These are phyloP conservation scores for Musca vetustissima DNA, from an alignment of 1,140 invertebrate species.

Conservation along the genomic window DNA sequence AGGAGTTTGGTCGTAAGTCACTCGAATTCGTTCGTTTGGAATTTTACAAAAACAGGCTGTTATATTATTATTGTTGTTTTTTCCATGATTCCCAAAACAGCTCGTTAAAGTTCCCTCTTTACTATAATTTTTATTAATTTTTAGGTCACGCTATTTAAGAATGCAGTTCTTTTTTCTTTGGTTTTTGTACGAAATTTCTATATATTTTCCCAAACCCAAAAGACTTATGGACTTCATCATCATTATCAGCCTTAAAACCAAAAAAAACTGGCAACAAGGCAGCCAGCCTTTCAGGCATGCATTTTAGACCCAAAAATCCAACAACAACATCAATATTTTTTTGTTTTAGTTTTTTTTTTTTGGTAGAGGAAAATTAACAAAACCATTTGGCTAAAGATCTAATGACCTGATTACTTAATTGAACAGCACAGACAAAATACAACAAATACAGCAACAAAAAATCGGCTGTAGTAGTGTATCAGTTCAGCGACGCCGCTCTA, in stretches of 20 bases:
- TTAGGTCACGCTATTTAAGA: slow-evolving; percentile 19
- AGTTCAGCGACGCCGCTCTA: too few relatives aligned
- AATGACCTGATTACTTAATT: slow-evolving; percentile 30
- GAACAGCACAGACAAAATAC: slow-evolving; percentile 18
- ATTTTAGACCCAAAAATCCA: background rate
- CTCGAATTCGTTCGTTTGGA: too few relatives aligned
- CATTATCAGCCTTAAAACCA: background rate
- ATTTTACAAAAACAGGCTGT: too few relatives aligned
- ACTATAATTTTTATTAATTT: slow-evolving; percentile 14
- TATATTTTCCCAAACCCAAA: background rate
- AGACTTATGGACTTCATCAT: slow-evolving; percentile 13
- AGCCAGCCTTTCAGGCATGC: background rate
- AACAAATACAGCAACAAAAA: background rate
- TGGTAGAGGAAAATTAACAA: slow-evolving; percentile 26
- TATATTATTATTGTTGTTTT: too few relatives aligned
- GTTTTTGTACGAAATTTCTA: background rate
- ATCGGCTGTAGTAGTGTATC: too few relatives aligned
- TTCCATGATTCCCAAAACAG: background rate
- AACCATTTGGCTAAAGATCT: slow-evolving; percentile 29
- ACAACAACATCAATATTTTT: background rate
- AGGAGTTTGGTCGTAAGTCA: too few relatives aligned
- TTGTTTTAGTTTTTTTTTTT: too few relatives aligned
- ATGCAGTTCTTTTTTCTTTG: slow-evolving; percentile 1
- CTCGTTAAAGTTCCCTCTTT: slow-evolving; percentile 2
- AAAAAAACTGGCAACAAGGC: background rate